Conservation (phyloP, 2,797 vertebrate genomes). For the Neoniphon sammara region DNA sequence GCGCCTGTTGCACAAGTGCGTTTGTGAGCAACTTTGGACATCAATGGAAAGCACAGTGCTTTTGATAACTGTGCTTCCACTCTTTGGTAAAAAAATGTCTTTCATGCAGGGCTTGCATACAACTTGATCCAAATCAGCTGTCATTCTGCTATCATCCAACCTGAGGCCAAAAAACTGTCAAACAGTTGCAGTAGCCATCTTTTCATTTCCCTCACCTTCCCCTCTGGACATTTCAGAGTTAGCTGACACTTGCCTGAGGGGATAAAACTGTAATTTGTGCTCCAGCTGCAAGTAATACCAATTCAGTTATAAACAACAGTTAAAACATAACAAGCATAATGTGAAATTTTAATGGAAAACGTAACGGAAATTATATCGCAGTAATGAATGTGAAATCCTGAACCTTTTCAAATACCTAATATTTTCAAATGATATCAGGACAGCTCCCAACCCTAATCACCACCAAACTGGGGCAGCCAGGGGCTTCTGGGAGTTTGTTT, state of each 20-base stretch:
- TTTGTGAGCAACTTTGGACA: no score
- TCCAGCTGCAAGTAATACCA: constrained; percentile 46
- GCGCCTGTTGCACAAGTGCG: no score
- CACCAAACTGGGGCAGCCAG: neutral
- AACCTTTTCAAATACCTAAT: constrained; percentile 18
- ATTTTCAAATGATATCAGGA: constrained; percentile 7
- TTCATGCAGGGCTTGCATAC: constrained; percentile 12
- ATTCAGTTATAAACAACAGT: constrained; percentile 51
- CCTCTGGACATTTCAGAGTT: constrained; percentile 54
- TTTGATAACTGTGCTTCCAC: neutral
- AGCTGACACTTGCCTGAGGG: constrained; percentile 64
- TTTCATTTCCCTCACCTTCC: constrained; percentile 51
- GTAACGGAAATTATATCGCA: constrained; percentile 43
- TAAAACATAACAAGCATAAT: constrained; percentile 66
- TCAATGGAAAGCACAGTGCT: no score
- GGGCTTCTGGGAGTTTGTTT: no score
- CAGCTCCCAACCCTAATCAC: neutral
- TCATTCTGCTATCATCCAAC: constrained; percentile 19
- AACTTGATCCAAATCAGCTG: neutral
- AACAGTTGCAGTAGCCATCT: constrained; percentile 43
- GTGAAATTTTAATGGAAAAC: constrained; percentile 63
- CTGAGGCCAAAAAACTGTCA: constrained; percentile 13
- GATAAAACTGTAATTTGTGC: constrained; percentile 50
- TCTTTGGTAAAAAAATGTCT: neutral
- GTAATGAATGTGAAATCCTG: neutral